Base-by-base conservation (phyloP, 2,888 invertebrate species). In the Argyra leucocephala region DNA sequence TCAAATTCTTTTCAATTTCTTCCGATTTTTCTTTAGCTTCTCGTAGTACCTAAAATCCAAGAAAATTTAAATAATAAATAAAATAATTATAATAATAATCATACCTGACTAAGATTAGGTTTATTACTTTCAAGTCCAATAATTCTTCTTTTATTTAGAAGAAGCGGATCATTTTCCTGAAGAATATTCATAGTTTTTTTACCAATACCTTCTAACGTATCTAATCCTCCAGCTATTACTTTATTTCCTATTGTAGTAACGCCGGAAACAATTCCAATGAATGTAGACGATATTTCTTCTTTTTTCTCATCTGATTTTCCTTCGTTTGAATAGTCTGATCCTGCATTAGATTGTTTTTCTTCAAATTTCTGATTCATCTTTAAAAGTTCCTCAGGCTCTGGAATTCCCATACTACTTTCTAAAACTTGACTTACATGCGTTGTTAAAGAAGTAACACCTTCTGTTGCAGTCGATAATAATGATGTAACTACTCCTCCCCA, bases 151-250 rank as follows among this genome's bases (percentile, higher is more conserved):
- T 82, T 75, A 73, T 91, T 91, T 71, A 88, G 89, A 21, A 94
- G 79, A 0, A 93, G 91, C 0, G 94, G 94, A 78, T 96, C 95
- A 31, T 93, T 93, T 66, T 96, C 94, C 76, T 94, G 93, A 1
- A 96, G 80, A 0, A 93, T 93, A 75, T 92, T 90, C 88, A 95
- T 93, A 0, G 96, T 96, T 77, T 95, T 95, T 77, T 95, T 95
- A 9, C 96, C 96, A 69, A 96, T 91, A 0, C 90, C 89, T 79
- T 96, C 96, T 62, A 96, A 80, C 0, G 95, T 95, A 74, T 93
- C 95, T 24, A 93, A 80, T 22, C 93, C 91, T 0, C 90, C 90
- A 21, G 86, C 83, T 69, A 93, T 83, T 0, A 93, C 91, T 81
- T 87, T 88, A 63, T 83, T 84, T 2, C 89, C 85, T n/a, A 80